A percentile compares a stretch with the other conserved stretches of the same genome.
Evolutionary conservation across 2,113 vertebrate species (phyloP).

Genomic region (Heterotis niloticus): DNA sequence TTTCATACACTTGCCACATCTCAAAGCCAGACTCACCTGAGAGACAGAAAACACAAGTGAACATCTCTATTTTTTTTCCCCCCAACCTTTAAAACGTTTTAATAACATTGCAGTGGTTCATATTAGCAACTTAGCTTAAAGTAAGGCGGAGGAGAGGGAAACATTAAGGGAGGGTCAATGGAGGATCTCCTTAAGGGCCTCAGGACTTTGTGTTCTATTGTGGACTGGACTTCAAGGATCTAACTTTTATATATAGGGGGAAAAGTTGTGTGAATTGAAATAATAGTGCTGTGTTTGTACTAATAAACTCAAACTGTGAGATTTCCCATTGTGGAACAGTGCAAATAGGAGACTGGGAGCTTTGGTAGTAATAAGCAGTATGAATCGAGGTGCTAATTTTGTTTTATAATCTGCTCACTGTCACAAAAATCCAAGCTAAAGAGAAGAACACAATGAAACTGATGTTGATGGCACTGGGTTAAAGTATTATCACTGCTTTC

Average conservation of each 20-base stretch:
- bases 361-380: slow-evolving; percentile 26
- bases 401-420: background rate
- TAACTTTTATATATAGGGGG: background rate
- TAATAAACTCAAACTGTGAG: slow-evolving; percentile 26
- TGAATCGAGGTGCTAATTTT: background rate
- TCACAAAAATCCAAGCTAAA: background rate
- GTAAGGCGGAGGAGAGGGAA: background rate
- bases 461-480: background rate
- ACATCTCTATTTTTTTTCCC: background rate
- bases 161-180: background rate
- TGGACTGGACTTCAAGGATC: background rate
- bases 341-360: slow-evolving; percentile 41
- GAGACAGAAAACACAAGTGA: background rate
- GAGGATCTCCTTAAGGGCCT: background rate
- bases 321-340: slow-evolving; percentile 32
- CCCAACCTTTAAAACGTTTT: background rate
- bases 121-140: background rate
- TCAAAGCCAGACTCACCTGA: too few relatives aligned
- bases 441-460: background rate
- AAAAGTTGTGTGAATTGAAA: background rate
- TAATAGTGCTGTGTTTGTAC: slow-evolving; percentile 24
- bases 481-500: background rate
- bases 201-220: background rate
- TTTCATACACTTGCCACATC: background rate
- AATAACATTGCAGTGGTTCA: background rate